phyloP scores from a whole-genome alignment of 2,888 invertebrate genomes.

The Tetrapedia diversipes region DNA sequence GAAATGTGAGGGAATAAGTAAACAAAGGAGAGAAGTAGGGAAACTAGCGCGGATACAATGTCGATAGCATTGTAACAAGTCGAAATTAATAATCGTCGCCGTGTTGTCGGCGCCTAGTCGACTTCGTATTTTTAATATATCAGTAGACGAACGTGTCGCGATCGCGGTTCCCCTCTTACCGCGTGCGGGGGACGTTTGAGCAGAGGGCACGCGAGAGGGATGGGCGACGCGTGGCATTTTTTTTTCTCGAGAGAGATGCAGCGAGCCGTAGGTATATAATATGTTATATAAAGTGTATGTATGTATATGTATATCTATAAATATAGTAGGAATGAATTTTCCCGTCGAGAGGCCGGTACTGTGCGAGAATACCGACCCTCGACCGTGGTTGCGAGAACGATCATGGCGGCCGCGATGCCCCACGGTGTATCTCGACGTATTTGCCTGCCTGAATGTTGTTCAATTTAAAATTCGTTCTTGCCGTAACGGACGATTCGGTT shows the following conservation, averaged over 20 bases:
- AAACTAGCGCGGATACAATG: conserved; percentile 5
- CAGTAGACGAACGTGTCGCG: conserved; percentile 38
- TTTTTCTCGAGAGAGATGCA: conserved; percentile 41
- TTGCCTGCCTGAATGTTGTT: neutral
- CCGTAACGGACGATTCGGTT: neutral
- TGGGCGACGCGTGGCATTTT: conserved; percentile 44
- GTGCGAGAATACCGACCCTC: conserved; percentile 17
- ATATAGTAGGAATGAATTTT: conserved; percentile 64
- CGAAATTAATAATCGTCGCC: conserved; percentile 26
- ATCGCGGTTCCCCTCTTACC: conserved; percentile 27
- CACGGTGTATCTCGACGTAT: neutral
- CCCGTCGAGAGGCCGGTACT: conserved; percentile 29
- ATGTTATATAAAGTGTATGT: conserved; percentile 53
- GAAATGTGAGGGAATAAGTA: neutral
- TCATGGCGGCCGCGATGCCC: conserved; percentile 27
- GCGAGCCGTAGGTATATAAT: conserved; percentile 46
- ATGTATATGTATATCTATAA: conserved; percentile 64
- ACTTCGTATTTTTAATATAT: conserved; percentile 54
- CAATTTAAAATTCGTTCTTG: neutral
- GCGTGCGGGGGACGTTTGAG: conserved; percentile 24
- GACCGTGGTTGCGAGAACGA: conserved; percentile 19
- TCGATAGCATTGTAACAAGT: neutral
- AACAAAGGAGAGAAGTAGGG: neutral
- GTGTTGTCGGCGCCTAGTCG: conserved; percentile 51
- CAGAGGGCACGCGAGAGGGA: conserved; percentile 29